Conservation (phyloP, 2,797 vertebrate genomes). For the Rhyacichthys aspro region DNA sequence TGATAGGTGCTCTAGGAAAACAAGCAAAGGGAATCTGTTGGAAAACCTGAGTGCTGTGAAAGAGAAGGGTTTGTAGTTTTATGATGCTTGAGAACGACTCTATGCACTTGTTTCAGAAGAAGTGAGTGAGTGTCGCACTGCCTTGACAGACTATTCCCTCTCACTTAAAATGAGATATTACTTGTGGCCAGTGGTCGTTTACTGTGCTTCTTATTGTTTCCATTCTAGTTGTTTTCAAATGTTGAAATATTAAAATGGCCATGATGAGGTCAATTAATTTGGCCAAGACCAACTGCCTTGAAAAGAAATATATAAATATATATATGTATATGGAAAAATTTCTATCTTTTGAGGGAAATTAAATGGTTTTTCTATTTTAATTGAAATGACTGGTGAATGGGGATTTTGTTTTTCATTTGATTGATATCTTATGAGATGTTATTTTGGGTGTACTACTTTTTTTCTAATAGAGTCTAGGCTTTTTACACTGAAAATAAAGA, state of each 20-base stretch:
- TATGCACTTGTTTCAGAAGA: slow-evolving; percentile 76
- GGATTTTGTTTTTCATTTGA: slow-evolving; percentile 69
- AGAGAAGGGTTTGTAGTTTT: slow-evolving; percentile 69
- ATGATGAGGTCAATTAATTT: slow-evolving; percentile 77
- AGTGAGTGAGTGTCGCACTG: slow-evolving; percentile 67
- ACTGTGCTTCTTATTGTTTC: slow-evolving; percentile 63
- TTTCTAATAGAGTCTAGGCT: slow-evolving; percentile 83
- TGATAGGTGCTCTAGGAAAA: slow-evolving; percentile 48
- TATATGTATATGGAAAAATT: slow-evolving; percentile 51
- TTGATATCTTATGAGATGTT: slow-evolving; percentile 77
- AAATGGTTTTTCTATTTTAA: slow-evolving; percentile 84
- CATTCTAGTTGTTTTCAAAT: slow-evolving; percentile 73
- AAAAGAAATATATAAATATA: slow-evolving; percentile 75
- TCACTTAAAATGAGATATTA: slow-evolving; percentile 59
- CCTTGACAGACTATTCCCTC: slow-evolving; percentile 68
- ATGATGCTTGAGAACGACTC: slow-evolving; percentile 66
- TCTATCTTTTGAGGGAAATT: slow-evolving; percentile 84
- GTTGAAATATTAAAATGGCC: slow-evolving; percentile 73
- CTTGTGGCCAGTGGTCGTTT: slow-evolving; percentile 56
- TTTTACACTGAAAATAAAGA: slow-evolving; percentile 87
- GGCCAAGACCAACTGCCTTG: slow-evolving; percentile 84
- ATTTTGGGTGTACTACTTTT: slow-evolving; percentile 78
- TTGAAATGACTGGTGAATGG: slow-evolving; percentile 83
- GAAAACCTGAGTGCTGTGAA: slow-evolving; percentile 68
- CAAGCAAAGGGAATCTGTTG: slow-evolving; percentile 67